Evolutionary conservation across 2,888 invertebrate species (phyloP).

Genomic region (Cyaniris semiargus): DNA sequence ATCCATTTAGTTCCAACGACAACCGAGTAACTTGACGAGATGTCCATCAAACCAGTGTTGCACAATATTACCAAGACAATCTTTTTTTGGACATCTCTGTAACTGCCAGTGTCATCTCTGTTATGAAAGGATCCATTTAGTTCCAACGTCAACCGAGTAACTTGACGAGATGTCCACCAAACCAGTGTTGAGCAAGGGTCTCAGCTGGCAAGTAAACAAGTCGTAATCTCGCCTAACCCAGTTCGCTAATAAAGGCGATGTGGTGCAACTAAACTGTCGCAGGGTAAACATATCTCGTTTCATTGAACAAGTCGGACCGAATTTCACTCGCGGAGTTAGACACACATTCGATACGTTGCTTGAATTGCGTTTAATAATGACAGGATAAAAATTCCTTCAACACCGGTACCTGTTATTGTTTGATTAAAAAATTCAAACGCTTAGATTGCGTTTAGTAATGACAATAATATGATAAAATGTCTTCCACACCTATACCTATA

Average conservation of each 20-base stretch:
- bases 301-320: background rate
- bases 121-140: background rate
- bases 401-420: too few relatives aligned
- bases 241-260: constrained; percentile 28
- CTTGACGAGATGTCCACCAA: background rate
- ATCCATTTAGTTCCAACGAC: background rate
- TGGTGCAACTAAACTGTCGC: constrained; percentile 20
- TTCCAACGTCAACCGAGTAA: background rate
- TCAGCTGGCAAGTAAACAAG: constrained; percentile 14
- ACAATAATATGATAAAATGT: too few relatives aligned
- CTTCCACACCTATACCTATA: too few relatives aligned
- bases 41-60: background rate
- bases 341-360: background rate
- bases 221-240: constrained; percentile 20
- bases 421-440: too few relatives aligned
- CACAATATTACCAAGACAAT: too few relatives aligned
- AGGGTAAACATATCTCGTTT: constrained; percentile 9
- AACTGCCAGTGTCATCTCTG: background rate
- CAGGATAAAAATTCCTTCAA: too few relatives aligned
- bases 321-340: background rate
- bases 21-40: background rate
- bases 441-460: too few relatives aligned
- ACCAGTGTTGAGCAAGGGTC: background rate
- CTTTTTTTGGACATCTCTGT: background rate
- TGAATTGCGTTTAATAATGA: background rate